phyloP scores from a whole-genome alignment of 1,140 invertebrate genomes.

The Papilio dardanus region DNA sequence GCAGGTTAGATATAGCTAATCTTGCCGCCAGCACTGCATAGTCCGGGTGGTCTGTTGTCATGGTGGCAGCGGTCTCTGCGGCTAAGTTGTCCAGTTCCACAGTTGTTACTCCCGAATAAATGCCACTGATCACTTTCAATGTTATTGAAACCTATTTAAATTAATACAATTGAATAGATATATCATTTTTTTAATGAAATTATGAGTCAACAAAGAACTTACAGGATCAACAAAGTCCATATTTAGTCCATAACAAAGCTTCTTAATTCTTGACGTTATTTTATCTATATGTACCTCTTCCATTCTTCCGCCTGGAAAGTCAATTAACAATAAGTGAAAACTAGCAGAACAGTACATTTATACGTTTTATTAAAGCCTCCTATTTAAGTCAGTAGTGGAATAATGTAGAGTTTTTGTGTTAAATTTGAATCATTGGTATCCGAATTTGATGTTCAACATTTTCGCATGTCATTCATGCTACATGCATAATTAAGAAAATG shows the following conservation, averaged over 20 bases:
- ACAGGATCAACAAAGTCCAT: constrained; percentile 98
- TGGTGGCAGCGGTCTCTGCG: constrained; percentile 97
- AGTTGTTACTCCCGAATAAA: constrained; percentile 98
- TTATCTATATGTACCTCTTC: constrained; percentile 98
- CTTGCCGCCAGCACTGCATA: constrained; percentile 97
- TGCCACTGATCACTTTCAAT: constrained; percentile 94
- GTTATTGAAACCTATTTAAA: constrained; percentile 88
- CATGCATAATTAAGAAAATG: not conserved
- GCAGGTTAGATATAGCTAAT: constrained; percentile 98
- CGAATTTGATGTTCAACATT: not conserved
- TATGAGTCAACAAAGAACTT: constrained; percentile 60
- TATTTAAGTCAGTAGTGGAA: not conserved
- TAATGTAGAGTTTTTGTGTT: not conserved
- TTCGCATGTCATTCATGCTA: not conserved
- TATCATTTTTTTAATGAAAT: not conserved
- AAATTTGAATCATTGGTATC: not conserved
- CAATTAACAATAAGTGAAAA: constrained; percentile 22
- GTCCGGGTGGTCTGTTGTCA: constrained; percentile 98
- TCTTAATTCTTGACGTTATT: constrained; percentile 97
- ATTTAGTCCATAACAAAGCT: constrained; percentile 97
- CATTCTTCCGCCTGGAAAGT: constrained; percentile 90
- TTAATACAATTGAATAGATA: constrained; percentile 10
- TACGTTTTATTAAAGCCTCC: too few relatives aligned
- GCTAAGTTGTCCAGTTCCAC: constrained; percentile 98
- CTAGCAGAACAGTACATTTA: not conserved